Evolutionary conservation across 2,113 vertebrate genomes (phyloP), one percentile per base, ranked within the genome.

Genomic region (Zosterops lateralis): DNA sequence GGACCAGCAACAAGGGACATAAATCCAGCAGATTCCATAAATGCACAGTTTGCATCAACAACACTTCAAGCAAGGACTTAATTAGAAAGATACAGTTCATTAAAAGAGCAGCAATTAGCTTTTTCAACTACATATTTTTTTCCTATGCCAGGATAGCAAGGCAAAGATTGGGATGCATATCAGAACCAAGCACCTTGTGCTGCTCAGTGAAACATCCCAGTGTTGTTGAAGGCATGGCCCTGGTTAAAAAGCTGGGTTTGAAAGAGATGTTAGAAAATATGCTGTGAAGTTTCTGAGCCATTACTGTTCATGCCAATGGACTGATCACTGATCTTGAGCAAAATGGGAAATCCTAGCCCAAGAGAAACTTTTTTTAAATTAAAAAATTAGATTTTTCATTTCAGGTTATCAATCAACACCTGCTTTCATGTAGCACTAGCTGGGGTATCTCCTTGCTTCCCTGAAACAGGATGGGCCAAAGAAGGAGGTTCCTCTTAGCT

Each of bases 21-120:
- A 77, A 50, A 75, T 62, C 32, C 62, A 66, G 84, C 38, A 70
- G 56, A 60, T 53, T 45, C 42, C 67, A 62, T 57, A 87, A 94
- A 82, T 7, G 7, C 32, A 70, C 54, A 76, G 75, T 56, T 82
- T 91, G 62, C 13, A 56, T 44, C 73, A 89, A 67, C 14, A 26
- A 1, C 84, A 61, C 67, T 67, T 93, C 62, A 82, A 82, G 73
- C 11, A 79, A 91, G 5, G 21, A 29, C 71, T 92, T 97, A 96
- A 97, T 95, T 94, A 94, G 70, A 84, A 92, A 92, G 73, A 61
- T 90, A 51, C 60, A 80, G 17, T 87, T 92, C 95, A 91, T 91
- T 97, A 94, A 89, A 84, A 78, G 82, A 95, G 57, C 24, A 87
- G 14, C 65, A 57, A 58, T 91, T 73, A 64, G 68, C 93, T 95